A percentile compares a stretch with the other conserved stretches of the same genome.
Evolutionary conservation across 2,113 vertebrate genomes (phyloP).

Genomic region (Haemorhous mexicanus): DNA sequence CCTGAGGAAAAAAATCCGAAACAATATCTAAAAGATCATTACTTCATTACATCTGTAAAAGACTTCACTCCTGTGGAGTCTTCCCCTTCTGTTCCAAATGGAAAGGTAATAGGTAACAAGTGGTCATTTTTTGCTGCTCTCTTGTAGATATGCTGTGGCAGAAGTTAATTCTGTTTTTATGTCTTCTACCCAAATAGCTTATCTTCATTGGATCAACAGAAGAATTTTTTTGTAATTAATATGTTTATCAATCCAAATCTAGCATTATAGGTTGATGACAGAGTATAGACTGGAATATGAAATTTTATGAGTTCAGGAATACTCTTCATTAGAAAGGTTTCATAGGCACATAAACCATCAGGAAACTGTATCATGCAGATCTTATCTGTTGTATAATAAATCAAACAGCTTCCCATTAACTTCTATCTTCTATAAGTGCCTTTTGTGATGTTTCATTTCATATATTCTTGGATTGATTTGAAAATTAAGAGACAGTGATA

Average conservation of each 20-base stretch:
- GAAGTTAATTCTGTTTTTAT: neutral
- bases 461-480: slow-evolving; percentile 18
- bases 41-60: neutral
- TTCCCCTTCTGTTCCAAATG: neutral
- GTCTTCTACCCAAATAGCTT: neutral
- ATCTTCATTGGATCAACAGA: neutral
- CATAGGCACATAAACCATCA: neutral
- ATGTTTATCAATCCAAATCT: slow-evolving; percentile 5
- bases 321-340: slow-evolving; percentile 32
- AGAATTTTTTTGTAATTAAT: neutral
- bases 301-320: slow-evolving; percentile 28
- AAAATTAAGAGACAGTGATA: slow-evolving; percentile 54
- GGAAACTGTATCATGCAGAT: neutral
- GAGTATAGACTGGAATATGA: neutral
- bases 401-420: slow-evolving; percentile 24
- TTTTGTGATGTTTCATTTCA: slow-evolving; percentile 37
- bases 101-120: neutral
- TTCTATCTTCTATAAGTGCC: neutral
- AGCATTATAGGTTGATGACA: neutral
- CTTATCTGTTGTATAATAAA: slow-evolving; percentile 50
- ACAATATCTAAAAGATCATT: neutral
- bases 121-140: neutral
- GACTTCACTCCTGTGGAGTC: neutral
- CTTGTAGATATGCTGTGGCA: neutral
- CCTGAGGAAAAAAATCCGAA: neutral